Evolutionary conservation across 2,797 vertebrate genomes (phyloP).

Genomic region (Macropus fuliginosus): DNA sequence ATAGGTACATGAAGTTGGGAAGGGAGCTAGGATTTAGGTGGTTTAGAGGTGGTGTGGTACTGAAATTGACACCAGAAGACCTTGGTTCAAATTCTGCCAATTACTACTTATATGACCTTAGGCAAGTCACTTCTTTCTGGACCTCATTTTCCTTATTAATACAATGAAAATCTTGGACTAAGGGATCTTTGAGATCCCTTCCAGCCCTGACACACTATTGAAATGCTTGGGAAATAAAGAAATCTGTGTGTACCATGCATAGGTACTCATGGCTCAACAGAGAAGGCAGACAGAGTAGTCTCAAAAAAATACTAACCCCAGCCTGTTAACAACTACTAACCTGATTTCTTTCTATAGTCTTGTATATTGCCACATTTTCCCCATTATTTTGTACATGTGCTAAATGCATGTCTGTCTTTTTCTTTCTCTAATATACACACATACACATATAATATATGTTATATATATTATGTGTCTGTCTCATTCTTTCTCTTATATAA

Average conservation of each 20-base stretch:
- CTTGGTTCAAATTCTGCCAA: too few relatives aligned
- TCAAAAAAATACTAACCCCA: neutral
- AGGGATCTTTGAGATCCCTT: neutral
- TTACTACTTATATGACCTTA: neutral
- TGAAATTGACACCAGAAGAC: neutral
- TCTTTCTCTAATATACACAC: neutral
- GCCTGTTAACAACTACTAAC: neutral
- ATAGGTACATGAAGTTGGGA: neutral
- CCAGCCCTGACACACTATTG: neutral
- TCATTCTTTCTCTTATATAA: neutral
- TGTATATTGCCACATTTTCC: neutral
- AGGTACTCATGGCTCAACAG: neutral
- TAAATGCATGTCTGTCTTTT: neutral
- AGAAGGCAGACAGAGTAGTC: neutral
- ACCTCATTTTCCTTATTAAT: neutral
- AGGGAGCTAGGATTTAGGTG: neutral
- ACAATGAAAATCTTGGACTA: too few relatives aligned
- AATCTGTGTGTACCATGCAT: neutral
- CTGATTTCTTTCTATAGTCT: neutral
- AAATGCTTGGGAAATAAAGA: neutral
- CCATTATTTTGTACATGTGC: neutral
- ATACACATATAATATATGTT: neutral
- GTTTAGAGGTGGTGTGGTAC: neutral
- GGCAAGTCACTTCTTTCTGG: neutral
- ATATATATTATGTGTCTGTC: neutral